phyloP scores from a whole-genome alignment of 2,888 invertebrate species.

The Pristionchus exspectatus region DNA sequence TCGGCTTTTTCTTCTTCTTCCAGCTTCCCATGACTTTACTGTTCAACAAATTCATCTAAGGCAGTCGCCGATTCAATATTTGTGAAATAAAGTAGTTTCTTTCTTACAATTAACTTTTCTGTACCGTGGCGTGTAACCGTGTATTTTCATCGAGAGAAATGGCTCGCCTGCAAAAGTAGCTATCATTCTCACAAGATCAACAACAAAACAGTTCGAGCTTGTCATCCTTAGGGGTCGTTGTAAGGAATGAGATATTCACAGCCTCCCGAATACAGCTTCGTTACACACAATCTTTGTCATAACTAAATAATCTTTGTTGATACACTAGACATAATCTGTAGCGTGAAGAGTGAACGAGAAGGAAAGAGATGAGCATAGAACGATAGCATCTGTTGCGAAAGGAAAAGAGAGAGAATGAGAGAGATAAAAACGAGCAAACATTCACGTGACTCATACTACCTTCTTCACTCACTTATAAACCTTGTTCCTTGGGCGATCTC shows the following conservation, averaged over 20 bases:
- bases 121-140: too few relatives aligned
- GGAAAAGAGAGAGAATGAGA: not conserved
- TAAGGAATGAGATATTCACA: too few relatives aligned
- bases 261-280: too few relatives aligned
- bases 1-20: constrained; percentile 20
- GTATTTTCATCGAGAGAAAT: too few relatives aligned
- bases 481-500: not conserved
- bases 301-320: not conserved
- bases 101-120: too few relatives aligned
- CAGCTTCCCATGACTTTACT: constrained; percentile 1
- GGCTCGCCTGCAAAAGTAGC: too few relatives aligned
- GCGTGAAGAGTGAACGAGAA: not conserved
- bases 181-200: too few relatives aligned
- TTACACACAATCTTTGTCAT: too few relatives aligned
- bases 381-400: not conserved
- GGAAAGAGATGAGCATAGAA: not conserved
- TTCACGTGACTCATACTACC: not conserved
- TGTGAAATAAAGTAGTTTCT: too few relatives aligned
- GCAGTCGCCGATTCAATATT: not conserved
- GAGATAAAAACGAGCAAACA: not conserved
- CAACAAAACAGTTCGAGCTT: too few relatives aligned
- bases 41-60: not conserved
- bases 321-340: not conserved
- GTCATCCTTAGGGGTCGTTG: too few relatives aligned
- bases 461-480: not conserved